Conservation (phyloP, 2,888 invertebrate species). For the Sepioteuthis lessoniana region DNA sequence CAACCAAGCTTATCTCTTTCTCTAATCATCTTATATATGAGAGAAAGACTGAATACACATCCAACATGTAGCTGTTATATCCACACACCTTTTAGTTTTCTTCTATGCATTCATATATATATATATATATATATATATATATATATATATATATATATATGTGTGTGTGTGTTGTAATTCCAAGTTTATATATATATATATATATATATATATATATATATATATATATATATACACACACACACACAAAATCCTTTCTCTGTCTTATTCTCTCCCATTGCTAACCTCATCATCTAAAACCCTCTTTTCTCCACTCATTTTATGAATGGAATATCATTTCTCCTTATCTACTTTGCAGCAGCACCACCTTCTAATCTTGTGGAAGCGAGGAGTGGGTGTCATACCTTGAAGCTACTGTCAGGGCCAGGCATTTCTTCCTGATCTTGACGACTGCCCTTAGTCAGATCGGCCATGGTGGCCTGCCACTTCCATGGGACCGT, state of each 20-base stretch:
- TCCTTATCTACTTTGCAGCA: background rate
- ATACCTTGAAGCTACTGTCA: slow-evolving; percentile 1
- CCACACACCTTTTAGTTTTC: too few species aligned
- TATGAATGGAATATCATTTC: background rate
- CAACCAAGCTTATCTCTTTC: too few species aligned
- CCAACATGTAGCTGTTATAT: too few species aligned
- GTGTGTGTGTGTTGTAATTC: too few species aligned
- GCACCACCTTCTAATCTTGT: background rate
- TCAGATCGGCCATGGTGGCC: background rate
- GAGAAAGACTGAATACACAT: too few species aligned
- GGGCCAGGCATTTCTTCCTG: slow-evolving; percentile 21
- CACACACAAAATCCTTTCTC: background rate
- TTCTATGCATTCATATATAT: too few species aligned
- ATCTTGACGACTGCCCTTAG: background rate
- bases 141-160: too few species aligned
- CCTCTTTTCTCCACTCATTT: background rate
- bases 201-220: slow-evolving; percentile 23
- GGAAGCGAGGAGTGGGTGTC: background rate
- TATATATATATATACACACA: background rate
- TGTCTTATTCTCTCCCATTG: background rate
- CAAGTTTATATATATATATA: too few species aligned
- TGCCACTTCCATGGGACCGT: background rate
- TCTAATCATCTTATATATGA: too few species aligned
- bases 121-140: too few species aligned
- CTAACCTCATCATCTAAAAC: background rate